Evolutionary conservation across 2,888 invertebrate species (phyloP).

Genomic region (Anarsia innoxiella): DNA sequence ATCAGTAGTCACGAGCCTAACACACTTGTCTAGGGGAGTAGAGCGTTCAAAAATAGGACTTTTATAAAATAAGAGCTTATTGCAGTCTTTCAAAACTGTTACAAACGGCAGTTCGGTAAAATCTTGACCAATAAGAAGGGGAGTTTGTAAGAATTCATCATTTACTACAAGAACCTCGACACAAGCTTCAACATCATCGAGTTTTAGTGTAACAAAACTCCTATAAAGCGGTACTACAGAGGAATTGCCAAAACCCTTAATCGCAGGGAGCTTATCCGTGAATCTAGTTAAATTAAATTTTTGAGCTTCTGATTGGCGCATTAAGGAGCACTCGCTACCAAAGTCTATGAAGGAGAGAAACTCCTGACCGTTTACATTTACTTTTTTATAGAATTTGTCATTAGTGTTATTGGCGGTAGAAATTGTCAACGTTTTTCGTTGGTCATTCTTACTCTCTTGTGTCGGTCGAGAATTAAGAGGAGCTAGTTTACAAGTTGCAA

Average conservation of each 20-base stretch:
- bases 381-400: neutral
- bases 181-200: constrained; percentile 1
- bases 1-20: no score
- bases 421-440: neutral
- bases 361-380: neutral
- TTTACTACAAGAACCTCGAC: neutral
- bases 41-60: no score
- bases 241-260: constrained; percentile 5
- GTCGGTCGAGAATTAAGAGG: no score
- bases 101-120: neutral
- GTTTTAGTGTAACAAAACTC: neutral
- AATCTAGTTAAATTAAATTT: neutral
- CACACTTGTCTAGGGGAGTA: no score
- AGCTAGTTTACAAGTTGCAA: neutral
- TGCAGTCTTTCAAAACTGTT: neutral
- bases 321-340: constrained; percentile 4
- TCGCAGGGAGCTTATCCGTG: neutral
- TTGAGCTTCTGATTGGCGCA: neutral
- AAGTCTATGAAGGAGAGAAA: neutral
- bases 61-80: neutral
- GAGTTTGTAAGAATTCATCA: neutral
- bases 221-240: neutral
- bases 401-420: neutral
- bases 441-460: neutral
- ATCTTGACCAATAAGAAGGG: constrained; percentile 1